phyloP scores from a whole-genome alignment of 2,888 invertebrate genomes.

The Catocala fraxini region DNA sequence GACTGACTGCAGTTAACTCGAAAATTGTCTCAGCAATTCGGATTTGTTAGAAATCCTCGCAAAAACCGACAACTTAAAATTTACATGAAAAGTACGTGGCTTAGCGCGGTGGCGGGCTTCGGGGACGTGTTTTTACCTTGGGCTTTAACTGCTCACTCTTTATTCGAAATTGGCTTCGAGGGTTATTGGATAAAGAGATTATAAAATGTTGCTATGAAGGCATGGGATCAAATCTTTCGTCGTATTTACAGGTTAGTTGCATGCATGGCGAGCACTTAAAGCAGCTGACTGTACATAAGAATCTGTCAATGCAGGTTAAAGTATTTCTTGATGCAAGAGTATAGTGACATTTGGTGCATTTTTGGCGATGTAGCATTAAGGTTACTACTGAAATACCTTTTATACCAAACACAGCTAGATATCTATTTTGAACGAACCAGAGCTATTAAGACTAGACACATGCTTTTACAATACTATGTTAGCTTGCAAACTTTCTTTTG shows the following conservation, averaged over 20 bases:
- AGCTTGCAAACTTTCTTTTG: no score
- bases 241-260: constrained; percentile 28
- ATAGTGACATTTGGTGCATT: no score
- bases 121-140: constrained; percentile 70
- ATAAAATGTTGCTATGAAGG: constrained; percentile 61
- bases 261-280: constrained; percentile 5
- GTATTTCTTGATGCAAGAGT: no score
- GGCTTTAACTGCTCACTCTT: constrained; percentile 72
- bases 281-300: no score
- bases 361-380: no score
- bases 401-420: no score
- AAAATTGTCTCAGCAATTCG: constrained; percentile 66
- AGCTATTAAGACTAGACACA: no score
- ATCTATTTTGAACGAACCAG: no score
- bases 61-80: constrained; percentile 73
- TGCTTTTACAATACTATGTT: no score
- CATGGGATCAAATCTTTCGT: constrained; percentile 53
- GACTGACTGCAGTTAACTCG: constrained; percentile 55
- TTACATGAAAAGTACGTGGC: constrained; percentile 74
- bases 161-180: constrained; percentile 71
- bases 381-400: no score
- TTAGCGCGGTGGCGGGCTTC: constrained; percentile 57
- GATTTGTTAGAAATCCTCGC: constrained; percentile 65
- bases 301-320: no score
- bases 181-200: constrained; percentile 72